Evolutionary conservation across 2,113 vertebrate genomes (phyloP).

Genomic region (Apaloderma vittatum): DNA sequence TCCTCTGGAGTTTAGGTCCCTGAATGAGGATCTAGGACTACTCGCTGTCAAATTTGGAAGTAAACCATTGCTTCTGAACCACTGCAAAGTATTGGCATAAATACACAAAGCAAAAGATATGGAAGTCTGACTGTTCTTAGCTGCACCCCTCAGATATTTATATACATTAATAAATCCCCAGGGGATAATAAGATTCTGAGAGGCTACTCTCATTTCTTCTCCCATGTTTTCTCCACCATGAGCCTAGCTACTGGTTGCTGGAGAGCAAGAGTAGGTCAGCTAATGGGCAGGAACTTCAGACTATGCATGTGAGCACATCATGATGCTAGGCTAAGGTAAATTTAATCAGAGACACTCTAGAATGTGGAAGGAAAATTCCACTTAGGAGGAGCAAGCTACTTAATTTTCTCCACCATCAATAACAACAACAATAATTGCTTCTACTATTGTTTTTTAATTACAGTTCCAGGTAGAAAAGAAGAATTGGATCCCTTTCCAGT

Average conservation of each 20-base stretch:
- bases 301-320: not conserved
- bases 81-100: not conserved
- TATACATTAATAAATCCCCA: too few species aligned
- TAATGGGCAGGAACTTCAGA: not conserved
- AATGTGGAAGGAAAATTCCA: not conserved
- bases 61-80: not conserved
- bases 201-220: not conserved
- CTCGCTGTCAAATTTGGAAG: not conserved
- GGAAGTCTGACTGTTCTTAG: not conserved
- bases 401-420: not conserved
- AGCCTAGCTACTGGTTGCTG: not conserved
- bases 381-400: not conserved
- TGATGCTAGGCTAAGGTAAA: not conserved
- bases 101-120: not conserved
- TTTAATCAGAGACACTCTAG: not conserved
- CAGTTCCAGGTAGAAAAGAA: constrained; percentile 4
- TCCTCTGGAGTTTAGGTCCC: not conserved
- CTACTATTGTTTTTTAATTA: not conserved
- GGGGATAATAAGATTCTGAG: too few species aligned
- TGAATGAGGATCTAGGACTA: rapidly evolving
- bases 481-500: not conserved
- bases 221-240: not conserved
- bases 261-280: not conserved
- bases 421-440: not conserved
- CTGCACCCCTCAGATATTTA: not conserved